Evolutionary conservation across 2,113 vertebrate genomes (phyloP).

Genomic region (Elachura formosa): DNA sequence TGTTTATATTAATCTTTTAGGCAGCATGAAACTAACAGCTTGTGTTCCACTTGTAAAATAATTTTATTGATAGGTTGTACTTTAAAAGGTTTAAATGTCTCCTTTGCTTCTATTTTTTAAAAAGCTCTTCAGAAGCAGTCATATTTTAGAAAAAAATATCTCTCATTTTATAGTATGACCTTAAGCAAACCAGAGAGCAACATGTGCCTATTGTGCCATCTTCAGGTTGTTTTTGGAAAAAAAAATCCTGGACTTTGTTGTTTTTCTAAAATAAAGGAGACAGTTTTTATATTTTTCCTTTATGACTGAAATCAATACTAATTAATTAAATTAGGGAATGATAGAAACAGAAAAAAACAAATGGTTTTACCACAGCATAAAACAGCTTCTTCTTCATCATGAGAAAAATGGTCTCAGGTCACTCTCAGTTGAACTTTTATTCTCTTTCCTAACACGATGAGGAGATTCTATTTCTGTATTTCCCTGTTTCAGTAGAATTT

Average conservation of each 20-base stretch:
- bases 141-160: constrained; percentile 33
- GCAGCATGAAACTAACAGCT: constrained; percentile 46
- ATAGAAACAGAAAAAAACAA: background rate
- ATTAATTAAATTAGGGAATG: background rate
- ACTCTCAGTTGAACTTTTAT: background rate
- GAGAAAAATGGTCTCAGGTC: background rate
- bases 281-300: background rate
- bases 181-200: background rate
- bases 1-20: constrained; percentile 32
- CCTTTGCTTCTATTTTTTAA: constrained; percentile 54
- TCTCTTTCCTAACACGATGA: background rate
- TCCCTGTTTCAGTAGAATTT: background rate
- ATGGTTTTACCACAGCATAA: background rate
- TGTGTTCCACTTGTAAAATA: constrained; percentile 33
- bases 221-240: constrained; percentile 66
- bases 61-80: constrained; percentile 38
- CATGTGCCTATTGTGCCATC: constrained; percentile 71
- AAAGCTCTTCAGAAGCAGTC: constrained; percentile 22
- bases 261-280: background rate
- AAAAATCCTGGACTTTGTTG: background rate
- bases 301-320: background rate
- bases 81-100: constrained; percentile 53
- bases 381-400: background rate
- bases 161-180: background rate
- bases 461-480: background rate